A percentile compares a stretch with the other conserved stretches of the same genome.
phyloP scores from a whole-genome alignment of 2,113 vertebrate genomes.

The Zosterops pallidus region DNA sequence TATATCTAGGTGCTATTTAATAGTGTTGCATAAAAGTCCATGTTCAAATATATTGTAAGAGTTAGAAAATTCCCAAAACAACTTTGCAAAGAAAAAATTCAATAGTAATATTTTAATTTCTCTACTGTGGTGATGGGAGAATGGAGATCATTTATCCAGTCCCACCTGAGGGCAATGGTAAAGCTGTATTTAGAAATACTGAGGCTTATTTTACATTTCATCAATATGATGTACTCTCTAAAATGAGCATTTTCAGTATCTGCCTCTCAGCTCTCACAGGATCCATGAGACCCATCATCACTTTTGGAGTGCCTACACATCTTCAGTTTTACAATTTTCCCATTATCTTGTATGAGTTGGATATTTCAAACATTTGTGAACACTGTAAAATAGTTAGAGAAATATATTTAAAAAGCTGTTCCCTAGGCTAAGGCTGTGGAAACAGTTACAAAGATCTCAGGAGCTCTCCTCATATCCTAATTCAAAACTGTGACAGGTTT shows the following conservation, averaged over 20 bases:
- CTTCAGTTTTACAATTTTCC: background rate
- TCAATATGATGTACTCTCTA: background rate
- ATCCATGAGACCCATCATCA: background rate
- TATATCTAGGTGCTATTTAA: background rate
- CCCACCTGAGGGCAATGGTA: background rate
- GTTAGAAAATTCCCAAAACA: background rate
- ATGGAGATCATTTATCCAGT: background rate
- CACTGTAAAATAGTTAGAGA: background rate
- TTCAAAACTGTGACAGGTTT: background rate
- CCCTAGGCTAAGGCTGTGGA: background rate
- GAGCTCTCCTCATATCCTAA: background rate
- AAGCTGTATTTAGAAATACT: background rate
- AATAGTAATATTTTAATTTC: background rate
- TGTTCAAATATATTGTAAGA: background rate
- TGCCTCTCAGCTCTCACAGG: fast-evolving
- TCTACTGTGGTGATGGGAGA: background rate
- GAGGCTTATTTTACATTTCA: background rate
- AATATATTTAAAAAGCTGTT: background rate
- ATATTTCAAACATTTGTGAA: background rate
- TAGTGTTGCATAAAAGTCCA: background rate
- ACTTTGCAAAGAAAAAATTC: background rate
- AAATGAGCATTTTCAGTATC: background rate
- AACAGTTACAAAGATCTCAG: background rate
- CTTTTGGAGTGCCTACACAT: background rate
- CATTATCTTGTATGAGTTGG: background rate